A percentile compares a stretch with the other conserved stretches of the same genome.
These are phyloP conservation scores for Lepidocyrtoides sp. DNA, from an alignment of 2,888 invertebrate genomes.

Conservation along the genomic window DNA sequence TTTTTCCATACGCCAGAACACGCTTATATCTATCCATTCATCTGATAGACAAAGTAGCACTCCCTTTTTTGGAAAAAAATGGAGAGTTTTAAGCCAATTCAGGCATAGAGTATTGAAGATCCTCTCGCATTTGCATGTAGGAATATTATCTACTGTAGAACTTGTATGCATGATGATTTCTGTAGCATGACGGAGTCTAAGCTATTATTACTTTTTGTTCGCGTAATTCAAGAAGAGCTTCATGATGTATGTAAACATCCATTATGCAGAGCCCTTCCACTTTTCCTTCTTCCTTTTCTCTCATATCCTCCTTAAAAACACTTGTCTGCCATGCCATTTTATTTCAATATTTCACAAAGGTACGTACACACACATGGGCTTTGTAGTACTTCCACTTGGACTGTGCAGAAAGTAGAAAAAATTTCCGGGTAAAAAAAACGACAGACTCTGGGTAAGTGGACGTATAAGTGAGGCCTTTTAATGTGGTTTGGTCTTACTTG, in stretches of 20 bases:
- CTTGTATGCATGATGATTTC: background rate
- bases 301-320: constrained; percentile 12
- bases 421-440: too few relatives aligned
- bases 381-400: background rate
- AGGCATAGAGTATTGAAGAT: background rate
- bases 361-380: constrained; percentile 6
- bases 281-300: constrained; percentile 11
- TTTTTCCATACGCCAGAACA: too few relatives aligned
- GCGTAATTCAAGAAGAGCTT: constrained; percentile 32
- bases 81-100: background rate
- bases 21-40: background rate
- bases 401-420: too few relatives aligned
- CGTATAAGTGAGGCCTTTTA: constrained; percentile 19
- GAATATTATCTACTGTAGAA: too few relatives aligned
- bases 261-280: constrained; percentile 55
- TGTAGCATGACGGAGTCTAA: background rate
- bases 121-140: background rate
- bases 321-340: background rate
- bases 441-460: too few relatives aligned
- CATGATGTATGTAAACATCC: constrained; percentile 64
- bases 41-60: background rate
- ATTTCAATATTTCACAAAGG: constrained; percentile 15
- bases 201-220: constrained; percentile 24
- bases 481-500: constrained; percentile 46
- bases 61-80: background rate